Evolutionary conservation across 2,113 vertebrate genomes (phyloP), one percentile per base, ranked within the genome.

Genomic region (Perca schrenkii): DNA sequence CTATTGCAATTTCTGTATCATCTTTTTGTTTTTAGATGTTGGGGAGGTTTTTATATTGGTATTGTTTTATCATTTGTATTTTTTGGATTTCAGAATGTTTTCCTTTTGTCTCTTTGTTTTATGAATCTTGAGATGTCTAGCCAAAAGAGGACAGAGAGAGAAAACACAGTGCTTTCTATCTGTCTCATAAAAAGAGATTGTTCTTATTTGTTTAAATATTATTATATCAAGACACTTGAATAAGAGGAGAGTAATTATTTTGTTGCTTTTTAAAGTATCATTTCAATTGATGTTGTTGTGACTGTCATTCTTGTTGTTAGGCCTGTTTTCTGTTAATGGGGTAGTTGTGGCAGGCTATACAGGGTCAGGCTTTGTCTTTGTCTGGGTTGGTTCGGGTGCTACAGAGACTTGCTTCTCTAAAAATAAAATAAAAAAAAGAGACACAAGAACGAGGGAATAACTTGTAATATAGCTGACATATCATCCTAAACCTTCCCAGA

Each of bases 211-310:
- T 92, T 93, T 91, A 93, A 92, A 92, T 88, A 85, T 93, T 92
- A 92, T 93, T 88, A 79, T 94, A 94, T 90, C 19, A 56, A 92
- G 89, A 94, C 90, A 94, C 93, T 95, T 94, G 94, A 95, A 94
- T 91, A 91, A 90, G 94, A 94, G 83, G 89, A 92, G 89, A 93
- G 86, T 91, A 83, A 93, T 94, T 91, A 89, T 92, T 91, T 93
- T 91, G 73, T 94, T 93, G 84, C 86, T 94, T 94, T 94, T 90
- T 79, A 82, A 92, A 88, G 79, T 90, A 89, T 94, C 77, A 94
- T 94, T 94, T 94, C 91, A 91, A 82, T 92, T 93, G 85, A 92
- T 79, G 83, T 86, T 79, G 83, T 86, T 68, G 90, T 92, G 89
- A 86, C 83, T 82, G 92, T 92, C 89, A 88, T 90, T 90, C 87